phyloP scores from a whole-genome alignment of 2,888 invertebrate genomes.

The Prenolepis imparis region DNA sequence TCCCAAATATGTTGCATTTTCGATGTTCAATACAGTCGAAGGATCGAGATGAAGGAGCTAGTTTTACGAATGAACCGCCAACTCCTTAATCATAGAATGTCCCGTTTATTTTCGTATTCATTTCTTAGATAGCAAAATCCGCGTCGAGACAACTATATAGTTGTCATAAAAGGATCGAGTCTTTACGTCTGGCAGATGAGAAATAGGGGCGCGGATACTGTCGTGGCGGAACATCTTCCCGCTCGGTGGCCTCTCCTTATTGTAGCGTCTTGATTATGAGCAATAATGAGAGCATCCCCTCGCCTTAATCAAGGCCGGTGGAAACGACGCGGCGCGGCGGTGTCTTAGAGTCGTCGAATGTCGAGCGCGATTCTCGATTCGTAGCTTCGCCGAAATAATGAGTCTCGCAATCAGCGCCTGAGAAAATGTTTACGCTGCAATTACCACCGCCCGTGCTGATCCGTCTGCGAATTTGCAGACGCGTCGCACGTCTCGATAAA shows the following conservation, averaged over 20 bases:
- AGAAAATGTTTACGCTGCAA: constrained; percentile 84
- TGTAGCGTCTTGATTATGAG: constrained; percentile 83
- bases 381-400: constrained; percentile 82
- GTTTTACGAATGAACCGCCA: constrained; percentile 47
- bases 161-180: constrained; percentile 50
- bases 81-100: constrained; percentile 51
- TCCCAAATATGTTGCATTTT: neutral
- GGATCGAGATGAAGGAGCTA: constrained; percentile 27
- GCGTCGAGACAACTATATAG: constrained; percentile 6
- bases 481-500: constrained; percentile 8
- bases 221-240: constrained; percentile 50
- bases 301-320: constrained; percentile 74
- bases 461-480: constrained; percentile 53
- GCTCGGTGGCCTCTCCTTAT: constrained; percentile 61
- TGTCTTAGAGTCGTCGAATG: constrained; percentile 76
- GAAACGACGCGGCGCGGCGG: constrained; percentile 61
- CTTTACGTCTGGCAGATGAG: constrained; percentile 35
- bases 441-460: constrained; percentile 72
- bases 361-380: constrained; percentile 80
- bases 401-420: constrained; percentile 83
- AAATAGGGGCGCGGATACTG: constrained; percentile 41
- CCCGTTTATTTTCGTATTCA: constrained; percentile 50
- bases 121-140: constrained; percentile 32
- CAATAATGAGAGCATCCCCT: constrained; percentile 80
- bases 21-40: constrained; percentile 41